Base-by-base conservation (phyloP, 2,797 vertebrate genomes). In the Trachops cirrhosus region DNA sequence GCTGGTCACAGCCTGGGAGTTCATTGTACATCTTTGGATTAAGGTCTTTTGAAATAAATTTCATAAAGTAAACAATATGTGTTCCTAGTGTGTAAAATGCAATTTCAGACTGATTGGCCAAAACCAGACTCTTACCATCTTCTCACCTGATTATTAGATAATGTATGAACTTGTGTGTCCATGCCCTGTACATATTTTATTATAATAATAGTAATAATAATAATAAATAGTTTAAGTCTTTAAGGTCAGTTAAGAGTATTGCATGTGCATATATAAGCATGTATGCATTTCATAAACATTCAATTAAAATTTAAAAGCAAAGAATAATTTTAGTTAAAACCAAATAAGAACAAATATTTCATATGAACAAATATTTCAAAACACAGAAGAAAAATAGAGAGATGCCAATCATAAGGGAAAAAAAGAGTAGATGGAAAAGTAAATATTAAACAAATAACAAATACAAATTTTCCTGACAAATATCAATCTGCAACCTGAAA, bases 241-340 rank as follows among this genome's bases (percentile, higher is more conserved):
- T 46, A 77, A 59, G 15, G 39, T 87, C 9, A 70, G 32, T 78
- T 87, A 71, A 80, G 80, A 6, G 29, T 52, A 57, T 16, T 52
- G 11, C 21, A 67, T 9, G 2, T 29, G 12, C 15, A 16, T 64
- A 5, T 9, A 3, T 26, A 22, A 0, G 0, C 9, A n/a, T 26
- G 64, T 4, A 52, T 3, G 32, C 26, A 57, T 37, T 50, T 48
- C 32, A 62, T 79, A 48, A 46, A 11, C 52, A 57, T 91, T 37
- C 24, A 48, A 22, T 67, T 9, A 80, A 29, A 91, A 41, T 73
- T 32, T 44, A 75, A 84, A 78, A 84, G 57, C 37, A 39, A 89
- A 64, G 21, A 5, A 24, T 77, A 9, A 68, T 79, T 64, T 57
- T 29, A 77, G 22, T 9, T 52, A 50, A 94, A n/a, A 67, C 59